Evolutionary conservation across 2,113 vertebrate species (phyloP).

Genomic region (Melanerpes formicivorus): DNA sequence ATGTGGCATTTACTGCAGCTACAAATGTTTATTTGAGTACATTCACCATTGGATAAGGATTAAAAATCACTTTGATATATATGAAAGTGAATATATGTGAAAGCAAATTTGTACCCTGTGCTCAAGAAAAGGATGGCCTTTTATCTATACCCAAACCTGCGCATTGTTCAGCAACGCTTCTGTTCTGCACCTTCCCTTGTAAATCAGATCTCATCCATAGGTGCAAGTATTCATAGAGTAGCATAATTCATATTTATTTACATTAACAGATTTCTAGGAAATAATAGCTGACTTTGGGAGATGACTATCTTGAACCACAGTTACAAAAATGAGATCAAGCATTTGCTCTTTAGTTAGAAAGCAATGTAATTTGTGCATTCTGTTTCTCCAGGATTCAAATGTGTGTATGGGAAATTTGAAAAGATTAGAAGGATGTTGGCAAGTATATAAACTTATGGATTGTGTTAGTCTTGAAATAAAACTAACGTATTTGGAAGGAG

Average conservation of each 20-base stretch:
- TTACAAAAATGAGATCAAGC: background rate
- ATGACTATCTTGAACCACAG: background rate
- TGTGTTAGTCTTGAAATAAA: background rate
- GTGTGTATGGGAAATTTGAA: background rate
- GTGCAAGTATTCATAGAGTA: background rate
- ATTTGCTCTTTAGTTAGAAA: background rate
- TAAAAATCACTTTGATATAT: background rate
- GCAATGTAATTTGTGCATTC: background rate
- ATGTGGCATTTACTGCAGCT: accelerated
- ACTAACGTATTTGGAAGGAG: accelerated
- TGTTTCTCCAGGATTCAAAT: background rate
- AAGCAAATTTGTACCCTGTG: background rate
- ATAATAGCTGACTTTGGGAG: background rate
- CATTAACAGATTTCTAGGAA: background rate
- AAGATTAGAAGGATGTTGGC: background rate
- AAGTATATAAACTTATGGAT: background rate
- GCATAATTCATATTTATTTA: background rate
- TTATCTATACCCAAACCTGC: background rate
- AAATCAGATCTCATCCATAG: background rate
- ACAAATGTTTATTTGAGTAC: background rate
- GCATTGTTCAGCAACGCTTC: background rate
- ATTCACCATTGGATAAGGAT: background rate
- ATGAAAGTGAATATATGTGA: background rate
- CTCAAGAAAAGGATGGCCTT: background rate
- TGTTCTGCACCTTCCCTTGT: background rate